Percentiles rank a stretch among this genome's conserved stretches.
Conservation (phyloP, 2,888 invertebrate species). For the Idaea aversata region DNA sequence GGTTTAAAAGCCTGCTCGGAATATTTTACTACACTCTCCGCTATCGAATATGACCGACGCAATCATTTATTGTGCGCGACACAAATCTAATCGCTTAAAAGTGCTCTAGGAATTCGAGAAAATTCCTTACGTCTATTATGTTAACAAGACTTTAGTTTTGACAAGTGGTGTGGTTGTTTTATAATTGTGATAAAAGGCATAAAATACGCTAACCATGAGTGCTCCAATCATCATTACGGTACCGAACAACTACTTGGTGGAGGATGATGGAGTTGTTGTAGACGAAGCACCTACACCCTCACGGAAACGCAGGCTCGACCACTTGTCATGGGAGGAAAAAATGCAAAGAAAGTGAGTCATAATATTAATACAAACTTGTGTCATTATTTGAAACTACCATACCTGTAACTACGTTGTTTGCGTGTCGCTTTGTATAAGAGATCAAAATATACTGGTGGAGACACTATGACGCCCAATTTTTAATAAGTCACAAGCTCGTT, state of each 20-base stretch:
- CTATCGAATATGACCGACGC: slow-evolving; percentile 68
- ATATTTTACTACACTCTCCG: slow-evolving; percentile 50
- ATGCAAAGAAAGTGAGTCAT: slow-evolving; percentile 90
- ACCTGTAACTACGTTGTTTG: slow-evolving; percentile 9
- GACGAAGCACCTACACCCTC: slow-evolving; percentile 59
- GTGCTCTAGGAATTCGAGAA: slow-evolving; percentile 47
- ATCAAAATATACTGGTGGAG: not conserved
- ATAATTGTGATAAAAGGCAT: slow-evolving; percentile 35
- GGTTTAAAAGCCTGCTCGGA: slow-evolving; percentile 47
- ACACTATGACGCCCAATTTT: too few species aligned
- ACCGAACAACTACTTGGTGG: slow-evolving; percentile 70
- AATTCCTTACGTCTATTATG: slow-evolving; percentile 49
- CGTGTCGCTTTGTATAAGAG: not conserved
- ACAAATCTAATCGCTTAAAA: slow-evolving; percentile 53
- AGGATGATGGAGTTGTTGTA: slow-evolving; percentile 56
- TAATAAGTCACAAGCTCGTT: too few species aligned
- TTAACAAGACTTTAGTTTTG: slow-evolving; percentile 43
- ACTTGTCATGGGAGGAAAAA: slow-evolving; percentile 92
- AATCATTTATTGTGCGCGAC: slow-evolving; percentile 50
- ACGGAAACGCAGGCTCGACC: slow-evolving; percentile 88
- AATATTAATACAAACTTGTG: slow-evolving; percentile 16
- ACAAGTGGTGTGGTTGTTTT: slow-evolving; percentile 45
- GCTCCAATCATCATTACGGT: slow-evolving; percentile 76
- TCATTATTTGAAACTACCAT: slow-evolving; percentile 4
- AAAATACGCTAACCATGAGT: slow-evolving; percentile 61